These are phyloP conservation scores for Platysternon megacephalum DNA, from an alignment of 2,113 vertebrate genomes.

Conservation along the genomic window DNA sequence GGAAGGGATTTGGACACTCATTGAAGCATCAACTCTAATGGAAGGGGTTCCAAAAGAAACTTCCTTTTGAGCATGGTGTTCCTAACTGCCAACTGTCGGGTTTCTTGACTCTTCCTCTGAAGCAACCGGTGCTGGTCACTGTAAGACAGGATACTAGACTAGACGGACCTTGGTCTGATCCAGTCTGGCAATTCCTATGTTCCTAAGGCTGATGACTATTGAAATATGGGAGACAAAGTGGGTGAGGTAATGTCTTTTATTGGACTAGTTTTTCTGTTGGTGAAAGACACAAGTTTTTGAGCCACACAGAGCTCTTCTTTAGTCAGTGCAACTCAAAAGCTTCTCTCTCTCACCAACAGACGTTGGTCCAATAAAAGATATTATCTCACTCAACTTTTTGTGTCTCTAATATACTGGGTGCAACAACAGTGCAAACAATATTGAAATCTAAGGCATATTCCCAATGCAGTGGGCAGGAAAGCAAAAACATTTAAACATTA, in stretches of 20 bases:
- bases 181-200: fast-evolving
- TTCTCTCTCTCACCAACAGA: neutral
- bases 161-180: neutral
- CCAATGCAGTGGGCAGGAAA: neutral
- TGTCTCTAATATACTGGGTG: neutral
- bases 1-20: neutral
- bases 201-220: fast-evolving
- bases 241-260: fast-evolving
- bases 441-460: neutral
- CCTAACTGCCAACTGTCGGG: neutral
- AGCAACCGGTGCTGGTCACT: fast-evolving
- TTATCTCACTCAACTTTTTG: neutral
- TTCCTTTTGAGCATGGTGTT: neutral
- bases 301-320: neutral
- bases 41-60: neutral
- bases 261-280: fast-evolving
- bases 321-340: neutral
- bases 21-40: neutral
- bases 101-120: neutral
- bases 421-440: neutral
- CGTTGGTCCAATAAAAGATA: neutral
- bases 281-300: neutral
- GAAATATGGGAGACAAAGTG: fast-evolving
- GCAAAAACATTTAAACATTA: neutral
- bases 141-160: neutral